These are phyloP conservation scores for Crioceris asparagi DNA, from an alignment of 2,888 invertebrate genomes.

Conservation along the genomic window DNA sequence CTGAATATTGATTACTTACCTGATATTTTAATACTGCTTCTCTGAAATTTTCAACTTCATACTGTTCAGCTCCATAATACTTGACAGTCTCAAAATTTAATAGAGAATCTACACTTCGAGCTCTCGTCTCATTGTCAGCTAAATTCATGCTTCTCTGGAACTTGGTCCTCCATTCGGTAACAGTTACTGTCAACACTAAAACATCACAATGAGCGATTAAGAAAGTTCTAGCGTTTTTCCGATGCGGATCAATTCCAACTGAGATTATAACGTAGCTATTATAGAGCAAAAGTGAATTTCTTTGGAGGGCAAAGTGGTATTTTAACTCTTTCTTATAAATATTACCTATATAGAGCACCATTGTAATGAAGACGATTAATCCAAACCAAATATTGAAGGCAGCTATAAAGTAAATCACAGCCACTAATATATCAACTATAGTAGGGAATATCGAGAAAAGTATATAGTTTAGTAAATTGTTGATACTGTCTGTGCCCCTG, in stretches of 20 bases:
- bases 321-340: slow-evolving; percentile 15
- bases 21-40: slow-evolving; percentile 79
- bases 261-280: too few species aligned
- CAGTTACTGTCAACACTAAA: slow-evolving; percentile 69
- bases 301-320: not conserved
- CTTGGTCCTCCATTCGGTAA: slow-evolving; percentile 98
- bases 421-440: slow-evolving; percentile 82
- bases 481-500: slow-evolving; percentile 92
- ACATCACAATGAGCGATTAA: slow-evolving; percentile 15
- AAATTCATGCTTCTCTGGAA: slow-evolving; percentile 89
- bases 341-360: slow-evolving; percentile 87
- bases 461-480: slow-evolving; percentile 83
- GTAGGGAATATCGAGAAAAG: slow-evolving; percentile 91
- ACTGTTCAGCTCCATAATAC: slow-evolving; percentile 90
- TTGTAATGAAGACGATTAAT: slow-evolving; percentile 85
- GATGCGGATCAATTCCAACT: too few species aligned
- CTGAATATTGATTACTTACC: slow-evolving; percentile 46
- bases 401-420: slow-evolving; percentile 77
- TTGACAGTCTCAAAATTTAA: slow-evolving; percentile 98
- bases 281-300: too few species aligned
- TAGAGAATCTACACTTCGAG: slow-evolving; percentile 89
- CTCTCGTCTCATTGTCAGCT: slow-evolving; percentile 85
- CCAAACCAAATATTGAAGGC: slow-evolving; percentile 93
- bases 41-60: slow-evolving; percentile 78
- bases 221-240: not conserved